phyloP scores from a whole-genome alignment of 2,113 vertebrate genomes.

The Halcyon senegalensis region DNA sequence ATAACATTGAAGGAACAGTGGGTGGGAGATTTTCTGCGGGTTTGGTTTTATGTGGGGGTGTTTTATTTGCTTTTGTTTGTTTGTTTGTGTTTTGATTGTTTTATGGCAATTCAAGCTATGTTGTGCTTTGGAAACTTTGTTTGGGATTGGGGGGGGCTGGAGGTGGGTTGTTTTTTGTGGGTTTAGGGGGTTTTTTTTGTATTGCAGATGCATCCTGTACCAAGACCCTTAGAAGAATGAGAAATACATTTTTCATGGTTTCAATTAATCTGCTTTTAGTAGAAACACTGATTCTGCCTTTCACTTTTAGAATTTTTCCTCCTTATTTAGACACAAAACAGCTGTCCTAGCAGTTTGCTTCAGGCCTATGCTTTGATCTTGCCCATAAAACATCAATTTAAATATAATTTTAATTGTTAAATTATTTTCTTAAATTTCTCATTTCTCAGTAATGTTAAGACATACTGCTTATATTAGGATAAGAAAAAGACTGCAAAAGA shows the following conservation, averaged over 20 bases:
- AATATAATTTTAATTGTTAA: conserved; percentile 11
- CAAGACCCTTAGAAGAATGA: neutral
- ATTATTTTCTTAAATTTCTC: conserved; percentile 30
- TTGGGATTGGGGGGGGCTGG: neutral
- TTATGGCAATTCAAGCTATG: neutral
- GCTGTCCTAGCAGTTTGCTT: neutral
- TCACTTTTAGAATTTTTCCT: neutral
- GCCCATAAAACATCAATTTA: neutral
- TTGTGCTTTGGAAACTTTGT: neutral
- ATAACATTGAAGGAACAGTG: neutral
- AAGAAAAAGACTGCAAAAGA: neutral
- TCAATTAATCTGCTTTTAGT: neutral
- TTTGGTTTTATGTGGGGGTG: neutral
- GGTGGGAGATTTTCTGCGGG: neutral
- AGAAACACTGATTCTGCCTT: neutral
- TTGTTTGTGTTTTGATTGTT: neutral
- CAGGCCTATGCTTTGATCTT: conserved; percentile 25
- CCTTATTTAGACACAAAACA: neutral
- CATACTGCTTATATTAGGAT: conserved; percentile 4
- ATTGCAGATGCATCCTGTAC: neutral
- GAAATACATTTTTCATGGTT: neutral
- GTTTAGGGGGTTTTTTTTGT: neutral
- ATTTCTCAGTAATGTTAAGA: neutral
- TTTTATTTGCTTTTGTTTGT: neutral
- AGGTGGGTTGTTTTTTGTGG: too few relatives aligned